Evolutionary conservation across 2,113 vertebrate genomes (phyloP).

Genomic region (Macroglossus sobrinus): DNA sequence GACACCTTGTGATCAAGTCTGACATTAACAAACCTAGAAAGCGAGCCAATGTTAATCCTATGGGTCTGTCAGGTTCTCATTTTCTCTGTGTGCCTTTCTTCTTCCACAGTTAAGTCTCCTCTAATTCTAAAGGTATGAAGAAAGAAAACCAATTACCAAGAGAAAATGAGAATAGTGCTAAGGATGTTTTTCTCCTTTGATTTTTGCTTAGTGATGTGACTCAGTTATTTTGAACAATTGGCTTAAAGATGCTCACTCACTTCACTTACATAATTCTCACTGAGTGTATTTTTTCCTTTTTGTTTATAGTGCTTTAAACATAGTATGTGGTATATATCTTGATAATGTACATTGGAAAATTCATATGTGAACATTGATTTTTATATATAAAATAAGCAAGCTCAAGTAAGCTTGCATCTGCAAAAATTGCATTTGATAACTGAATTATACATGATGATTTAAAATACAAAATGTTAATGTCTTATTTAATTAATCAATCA

Average conservation of each 20-base stretch:
- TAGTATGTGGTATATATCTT: background rate
- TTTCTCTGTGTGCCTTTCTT: conserved; percentile 17
- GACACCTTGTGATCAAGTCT: background rate
- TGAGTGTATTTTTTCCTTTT: conserved; percentile 8
- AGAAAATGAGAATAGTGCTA: conserved; percentile 46
- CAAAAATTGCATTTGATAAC: background rate
- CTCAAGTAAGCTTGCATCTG: conserved; percentile 9
- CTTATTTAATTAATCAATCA: conserved; percentile 53
- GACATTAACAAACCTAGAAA: background rate
- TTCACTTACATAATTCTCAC: conserved; percentile 43
- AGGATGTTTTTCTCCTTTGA: conserved; percentile 41
- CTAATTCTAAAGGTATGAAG: conserved; percentile 44
- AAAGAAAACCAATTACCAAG: conserved; percentile 61
- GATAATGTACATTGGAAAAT: background rate
- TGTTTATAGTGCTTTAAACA: background rate
- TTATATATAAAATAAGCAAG: background rate
- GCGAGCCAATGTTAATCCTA: background rate
- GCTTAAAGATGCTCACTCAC: background rate
- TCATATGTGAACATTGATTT: conserved; percentile 5
- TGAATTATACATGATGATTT: conserved; percentile 46
- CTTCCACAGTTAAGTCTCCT: background rate
- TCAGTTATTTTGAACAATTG: conserved; percentile 19
- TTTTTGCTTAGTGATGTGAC: conserved; percentile 42
- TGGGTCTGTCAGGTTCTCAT: background rate
- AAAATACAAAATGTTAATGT: conserved; percentile 7